A percentile compares a stretch with the other conserved stretches of the same genome.
Conservation (phyloP, 2,113 vertebrate species). For the Gasterosteus aculeatus region DNA sequence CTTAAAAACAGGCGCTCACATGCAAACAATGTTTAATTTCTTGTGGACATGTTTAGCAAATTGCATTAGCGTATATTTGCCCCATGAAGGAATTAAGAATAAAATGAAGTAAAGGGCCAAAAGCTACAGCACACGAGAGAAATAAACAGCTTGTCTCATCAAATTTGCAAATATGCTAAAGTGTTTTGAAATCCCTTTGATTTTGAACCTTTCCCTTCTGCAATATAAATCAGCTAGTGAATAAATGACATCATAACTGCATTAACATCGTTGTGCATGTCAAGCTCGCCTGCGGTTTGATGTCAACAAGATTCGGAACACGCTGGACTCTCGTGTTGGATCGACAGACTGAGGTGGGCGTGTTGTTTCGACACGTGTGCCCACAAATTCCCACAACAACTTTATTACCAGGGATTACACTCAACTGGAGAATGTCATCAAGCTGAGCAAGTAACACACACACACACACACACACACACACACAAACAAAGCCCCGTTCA, state of each 20-base stretch:
- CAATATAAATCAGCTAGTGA: slow-evolving; percentile 73
- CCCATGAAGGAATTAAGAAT: slow-evolving; percentile 70
- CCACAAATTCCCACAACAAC: slow-evolving; percentile 37
- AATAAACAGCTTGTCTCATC: slow-evolving; percentile 70
- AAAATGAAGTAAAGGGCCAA: slow-evolving; percentile 60
- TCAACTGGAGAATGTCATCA: slow-evolving; percentile 43
- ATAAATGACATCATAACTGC: slow-evolving; percentile 72
- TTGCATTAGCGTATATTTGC: slow-evolving; percentile 52
- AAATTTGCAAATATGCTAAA: slow-evolving; percentile 66
- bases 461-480: slow-evolving; percentile 8
- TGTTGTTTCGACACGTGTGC: slow-evolving; percentile 23
- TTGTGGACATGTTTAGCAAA: slow-evolving; percentile 46
- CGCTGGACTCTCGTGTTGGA: slow-evolving; percentile 51
- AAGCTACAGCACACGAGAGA: slow-evolving; percentile 58
- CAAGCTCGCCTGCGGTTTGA: slow-evolving; percentile 52
- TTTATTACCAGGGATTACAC: slow-evolving; percentile 55
- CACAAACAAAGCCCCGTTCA: slow-evolving; percentile 5
- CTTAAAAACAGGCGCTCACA: slow-evolving; percentile 35
- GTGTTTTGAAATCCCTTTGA: slow-evolving; percentile 71
- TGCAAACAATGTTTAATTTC: slow-evolving; percentile 35
- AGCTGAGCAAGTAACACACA: slow-evolving; percentile 30
- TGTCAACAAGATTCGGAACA: slow-evolving; percentile 70
- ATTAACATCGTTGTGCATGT: slow-evolving; percentile 76
- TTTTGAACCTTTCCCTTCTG: slow-evolving; percentile 50
- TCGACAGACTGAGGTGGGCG: background rate